Conservation (phyloP, 2,888 invertebrate genomes). For the Adineta ricciae region DNA sequence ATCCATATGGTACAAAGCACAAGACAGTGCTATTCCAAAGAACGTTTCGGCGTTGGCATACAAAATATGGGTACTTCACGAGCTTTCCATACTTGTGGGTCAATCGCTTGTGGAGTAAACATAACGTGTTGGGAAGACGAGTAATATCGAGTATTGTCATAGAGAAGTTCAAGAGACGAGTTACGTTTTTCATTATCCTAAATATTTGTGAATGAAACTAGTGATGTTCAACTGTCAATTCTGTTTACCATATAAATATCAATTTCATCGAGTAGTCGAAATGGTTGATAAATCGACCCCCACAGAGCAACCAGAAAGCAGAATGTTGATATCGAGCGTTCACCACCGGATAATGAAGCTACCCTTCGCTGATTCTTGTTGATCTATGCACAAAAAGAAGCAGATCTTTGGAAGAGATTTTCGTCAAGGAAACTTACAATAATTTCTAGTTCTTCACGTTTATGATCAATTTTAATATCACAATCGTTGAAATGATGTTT, state of each 20-base stretch:
- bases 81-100: not conserved
- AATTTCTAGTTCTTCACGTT: conserved; percentile 27
- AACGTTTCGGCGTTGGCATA: too few species aligned
- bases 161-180: not conserved
- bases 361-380: conserved; percentile 38
- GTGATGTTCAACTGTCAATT: not conserved
- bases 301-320: conserved; percentile 83
- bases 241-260: conserved; percentile 74
- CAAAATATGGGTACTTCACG: not conserved
- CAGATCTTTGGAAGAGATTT: not conserved
- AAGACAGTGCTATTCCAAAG: too few species aligned
- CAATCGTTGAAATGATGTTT: not conserved
- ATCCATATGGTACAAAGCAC: too few species aligned
- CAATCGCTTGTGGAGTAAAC: not conserved
- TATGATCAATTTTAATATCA: conserved; percentile 26
- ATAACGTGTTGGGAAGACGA: conserved; percentile 1
- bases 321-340: conserved; percentile 85
- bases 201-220: not conserved
- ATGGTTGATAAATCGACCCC: conserved; percentile 80
- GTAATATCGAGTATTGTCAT: not conserved
- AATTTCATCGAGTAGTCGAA: conserved; percentile 86
- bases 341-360: conserved; percentile 75
- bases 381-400: not conserved
- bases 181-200: conserved; percentile 8
- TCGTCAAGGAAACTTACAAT: not conserved